Evolutionary conservation across 1,140 invertebrate species (phyloP).

Genomic region (Spodoptera litura): DNA sequence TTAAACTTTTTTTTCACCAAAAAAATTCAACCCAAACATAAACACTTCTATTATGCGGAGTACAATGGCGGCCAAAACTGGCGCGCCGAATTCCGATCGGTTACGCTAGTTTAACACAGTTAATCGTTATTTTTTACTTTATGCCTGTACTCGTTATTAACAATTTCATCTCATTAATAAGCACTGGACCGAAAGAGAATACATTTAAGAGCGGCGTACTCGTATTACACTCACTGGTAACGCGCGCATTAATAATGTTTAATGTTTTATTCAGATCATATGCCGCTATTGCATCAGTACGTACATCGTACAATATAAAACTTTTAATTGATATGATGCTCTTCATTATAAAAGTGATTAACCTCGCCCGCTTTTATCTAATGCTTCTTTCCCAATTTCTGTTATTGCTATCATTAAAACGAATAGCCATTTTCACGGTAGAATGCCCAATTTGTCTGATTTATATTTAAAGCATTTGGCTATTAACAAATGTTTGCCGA

Average conservation of each 20-base stretch:
- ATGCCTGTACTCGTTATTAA: slow-evolving; percentile 78
- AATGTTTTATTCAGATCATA: slow-evolving; percentile 66
- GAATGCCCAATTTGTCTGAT: slow-evolving; percentile 23
- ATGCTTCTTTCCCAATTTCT: slow-evolving; percentile 13
- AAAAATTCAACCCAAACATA: slow-evolving; percentile 77
- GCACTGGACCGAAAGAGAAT: slow-evolving; percentile 73
- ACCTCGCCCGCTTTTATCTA: slow-evolving; percentile 29
- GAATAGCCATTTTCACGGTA: slow-evolving; percentile 34
- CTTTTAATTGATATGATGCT: slow-evolving; percentile 44
- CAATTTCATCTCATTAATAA: slow-evolving; percentile 82
- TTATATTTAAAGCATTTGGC: slow-evolving; percentile 25
- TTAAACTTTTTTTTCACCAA: slow-evolving; percentile 58
- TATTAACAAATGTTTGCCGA: slow-evolving; percentile 53
- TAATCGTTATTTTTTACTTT: slow-evolving; percentile 81
- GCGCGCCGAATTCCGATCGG: slow-evolving; percentile 77
- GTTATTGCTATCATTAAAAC: slow-evolving; percentile 25
- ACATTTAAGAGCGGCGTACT: slow-evolving; percentile 62
- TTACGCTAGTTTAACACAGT: slow-evolving; percentile 82
- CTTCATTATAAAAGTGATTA: slow-evolving; percentile 40
- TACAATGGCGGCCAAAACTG: slow-evolving; percentile 73
- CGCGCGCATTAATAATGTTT: slow-evolving; percentile 72
- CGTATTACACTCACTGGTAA: slow-evolving; percentile 67
- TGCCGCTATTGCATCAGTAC: slow-evolving; percentile 38
- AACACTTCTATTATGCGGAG: slow-evolving; percentile 78
- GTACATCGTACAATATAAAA: slow-evolving; percentile 37